Percentiles rank a stretch among this genome's conserved stretches.
Conservation (phyloP, 2,113 vertebrate species). For the Gorilla gorilla region DNA sequence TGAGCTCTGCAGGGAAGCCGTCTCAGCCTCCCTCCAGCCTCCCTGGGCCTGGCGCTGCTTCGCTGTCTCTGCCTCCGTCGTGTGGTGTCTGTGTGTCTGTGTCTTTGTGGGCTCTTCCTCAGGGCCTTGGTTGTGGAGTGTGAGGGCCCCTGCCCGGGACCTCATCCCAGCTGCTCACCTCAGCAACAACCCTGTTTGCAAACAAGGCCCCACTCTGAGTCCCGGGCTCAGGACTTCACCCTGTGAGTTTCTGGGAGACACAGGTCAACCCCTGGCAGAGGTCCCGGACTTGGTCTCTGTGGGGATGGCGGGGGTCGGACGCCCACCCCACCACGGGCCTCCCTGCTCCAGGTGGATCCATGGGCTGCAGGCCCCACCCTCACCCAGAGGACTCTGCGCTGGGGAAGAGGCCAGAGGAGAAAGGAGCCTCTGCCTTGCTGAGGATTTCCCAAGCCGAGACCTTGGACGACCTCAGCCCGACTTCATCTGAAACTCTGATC, state of each 20-base stretch:
- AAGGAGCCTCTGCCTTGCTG: neutral
- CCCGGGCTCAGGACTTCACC: neutral
- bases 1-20: too few relatives aligned
- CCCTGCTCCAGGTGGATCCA: too few relatives aligned
- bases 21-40: neutral
- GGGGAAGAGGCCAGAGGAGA: neutral
- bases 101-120: neutral
- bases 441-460: neutral
- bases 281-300: neutral
- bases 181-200: neutral
- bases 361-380: too few relatives aligned
- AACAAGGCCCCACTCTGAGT: neutral
- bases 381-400: accelerated
- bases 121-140: accelerated
- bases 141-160: neutral
- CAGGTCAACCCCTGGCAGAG: accelerated
- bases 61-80: too few relatives aligned
- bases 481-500: neutral
- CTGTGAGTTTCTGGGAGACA: neutral
- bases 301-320: too few relatives aligned
- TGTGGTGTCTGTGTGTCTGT: neutral
- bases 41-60: neutral
- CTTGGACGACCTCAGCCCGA: accelerated
- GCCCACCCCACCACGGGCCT: too few relatives aligned
- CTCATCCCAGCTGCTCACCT: neutral